phyloP scores from a whole-genome alignment of 2,113 vertebrate genomes.

The Nycticryphes semicollaris region DNA sequence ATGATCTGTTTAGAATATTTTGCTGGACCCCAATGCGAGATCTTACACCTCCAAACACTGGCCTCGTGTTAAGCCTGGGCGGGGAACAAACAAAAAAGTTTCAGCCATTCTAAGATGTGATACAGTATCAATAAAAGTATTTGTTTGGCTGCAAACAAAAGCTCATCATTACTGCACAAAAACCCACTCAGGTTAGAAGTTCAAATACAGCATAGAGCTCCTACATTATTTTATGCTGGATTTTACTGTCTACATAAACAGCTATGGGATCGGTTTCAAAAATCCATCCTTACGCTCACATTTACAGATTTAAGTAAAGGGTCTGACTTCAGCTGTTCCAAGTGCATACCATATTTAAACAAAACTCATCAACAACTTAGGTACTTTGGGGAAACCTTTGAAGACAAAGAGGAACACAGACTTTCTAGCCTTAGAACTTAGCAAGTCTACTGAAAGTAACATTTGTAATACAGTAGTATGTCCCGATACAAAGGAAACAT shows the following conservation, averaged over 20 bases:
- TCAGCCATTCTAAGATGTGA: background rate
- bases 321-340: background rate
- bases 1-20: conserved; percentile 54
- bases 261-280: background rate
- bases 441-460: background rate
- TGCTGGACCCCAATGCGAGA: conserved; percentile 76
- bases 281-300: background rate
- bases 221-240: background rate
- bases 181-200: background rate
- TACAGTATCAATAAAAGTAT: background rate
- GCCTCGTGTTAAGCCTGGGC: conserved; percentile 69
- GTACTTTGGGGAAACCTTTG: background rate
- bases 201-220: background rate
- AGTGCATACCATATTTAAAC: background rate
- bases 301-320: background rate
- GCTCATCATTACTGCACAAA: background rate
- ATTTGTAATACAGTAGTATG: background rate
- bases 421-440: background rate
- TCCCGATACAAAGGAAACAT: background rate
- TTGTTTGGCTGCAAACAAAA: background rate
- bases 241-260: background rate
- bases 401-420: background rate
- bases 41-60: conserved; percentile 71
- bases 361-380: background rate
- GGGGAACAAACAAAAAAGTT: background rate